Base-by-base conservation (phyloP, 2,888 invertebrate genomes). In the Diloba caeruleocephala region DNA sequence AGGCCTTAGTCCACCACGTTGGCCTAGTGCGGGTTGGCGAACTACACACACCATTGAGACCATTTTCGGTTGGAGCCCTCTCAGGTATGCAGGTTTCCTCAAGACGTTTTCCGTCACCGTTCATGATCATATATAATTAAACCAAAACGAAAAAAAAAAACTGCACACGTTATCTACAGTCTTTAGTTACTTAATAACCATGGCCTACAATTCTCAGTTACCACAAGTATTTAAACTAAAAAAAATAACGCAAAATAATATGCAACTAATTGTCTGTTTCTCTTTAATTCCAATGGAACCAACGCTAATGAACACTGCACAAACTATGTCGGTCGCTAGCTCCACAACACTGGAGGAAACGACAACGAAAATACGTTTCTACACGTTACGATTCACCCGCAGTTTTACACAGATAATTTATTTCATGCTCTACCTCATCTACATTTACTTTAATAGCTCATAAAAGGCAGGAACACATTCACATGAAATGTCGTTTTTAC, bases 351-450 rank as follows among this genome's bases (percentile, higher is more conserved):
- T 5, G 5, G 29, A 29, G 25, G 15, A 56, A 48, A 42, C 31
- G 9, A 31, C 19, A 13, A 12, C 9, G 43, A 43, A 37, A 52
- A 33, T 10, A 26, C 28, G 23, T 28, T 9, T 28, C 7, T 46
- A 25, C 10, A 10, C 21, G 12, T 14, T 32, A 26, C 26, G 19
- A 33, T 28, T 3, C 13, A 10, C 9, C 19, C 15, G n/a, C 13
- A n/a, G 13, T 12, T 39, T 39, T 41, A 17, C 14, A 28, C 13
- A 34, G 32, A 13, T 37, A 45, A 59, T 58, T 52, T 29, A 42
- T n/a, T 52, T 14, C 31, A 36, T 38, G 15, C 13, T n/a, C 15
- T 13, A 15, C 17, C 29, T 45, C 39, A 36, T 34, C 1, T n/a
- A 23, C 31, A n/a, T 26, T 55, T 46, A 36, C 31, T 46, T 34